These are phyloP conservation scores for Schlechtendalia chinensis DNA, from an alignment of 1,140 invertebrate species.

Conservation along the genomic window DNA sequence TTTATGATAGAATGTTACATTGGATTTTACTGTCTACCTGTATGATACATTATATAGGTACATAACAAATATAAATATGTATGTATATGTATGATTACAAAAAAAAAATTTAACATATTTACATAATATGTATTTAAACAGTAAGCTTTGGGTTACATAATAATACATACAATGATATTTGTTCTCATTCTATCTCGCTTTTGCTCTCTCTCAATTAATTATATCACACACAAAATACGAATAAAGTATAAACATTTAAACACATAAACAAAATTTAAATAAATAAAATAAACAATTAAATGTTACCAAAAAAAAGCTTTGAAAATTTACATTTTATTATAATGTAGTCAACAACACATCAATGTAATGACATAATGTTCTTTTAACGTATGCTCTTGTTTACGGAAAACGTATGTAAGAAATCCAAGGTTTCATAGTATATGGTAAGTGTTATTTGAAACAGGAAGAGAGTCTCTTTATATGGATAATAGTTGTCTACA, in stretches of 20 bases:
- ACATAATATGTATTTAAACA: conserved; percentile 16
- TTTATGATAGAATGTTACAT: conserved; percentile 5
- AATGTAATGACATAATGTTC: background rate
- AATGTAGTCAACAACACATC: conserved; percentile 17
- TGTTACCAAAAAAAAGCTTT: background rate
- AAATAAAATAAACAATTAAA: conserved; percentile 29
- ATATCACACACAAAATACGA: background rate
- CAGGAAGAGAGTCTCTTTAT: no score
- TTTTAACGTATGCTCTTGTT: background rate
- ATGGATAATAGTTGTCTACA: no score
- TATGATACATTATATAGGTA: background rate
- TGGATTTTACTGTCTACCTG: background rate
- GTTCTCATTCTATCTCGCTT: conserved; percentile 11
- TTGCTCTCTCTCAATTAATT: background rate
- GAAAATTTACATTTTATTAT: background rate
- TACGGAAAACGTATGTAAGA: background rate
- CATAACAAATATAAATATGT: no score
- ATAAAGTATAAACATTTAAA: conserved; percentile 10
- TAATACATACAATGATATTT: conserved; percentile 12
- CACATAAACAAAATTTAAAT: conserved; percentile 40
- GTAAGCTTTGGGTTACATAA: conserved; percentile 18
- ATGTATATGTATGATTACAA: background rate
- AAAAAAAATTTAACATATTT: background rate
- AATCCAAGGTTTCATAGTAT: background rate
- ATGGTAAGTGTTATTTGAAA: no score